Base-by-base conservation (phyloP, 2,888 invertebrate species). In the Thymelicus acteon region DNA sequence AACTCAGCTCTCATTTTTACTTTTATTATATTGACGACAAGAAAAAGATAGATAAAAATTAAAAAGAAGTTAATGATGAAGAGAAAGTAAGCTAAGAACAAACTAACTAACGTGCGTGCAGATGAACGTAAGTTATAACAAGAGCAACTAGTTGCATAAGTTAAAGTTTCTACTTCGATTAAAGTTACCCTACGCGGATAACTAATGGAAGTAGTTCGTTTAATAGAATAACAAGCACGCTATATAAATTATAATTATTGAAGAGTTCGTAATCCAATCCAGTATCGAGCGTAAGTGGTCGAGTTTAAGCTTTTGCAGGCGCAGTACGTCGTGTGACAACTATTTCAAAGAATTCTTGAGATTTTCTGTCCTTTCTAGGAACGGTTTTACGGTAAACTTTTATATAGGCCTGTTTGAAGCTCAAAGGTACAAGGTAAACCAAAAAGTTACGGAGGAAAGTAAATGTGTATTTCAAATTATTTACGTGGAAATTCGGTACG, bases 121-220 rank as follows among this genome's bases (percentile, higher is more conserved):
- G 24, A 8, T 10, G 54, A 54, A 54, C 54, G 10, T 24, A 63
- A 67, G 44, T 49, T 49, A 47, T 67, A 72, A 67, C 67, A 48
- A 72, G 66, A 54, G 40, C 47, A 62, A 63, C 57, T 62, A 67
- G 57, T 31, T 62, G 47, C 19, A 15, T 15, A 57, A 71, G 57
- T 66, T 67, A 19, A 57, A 72, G 61, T 72, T 72, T 24, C 15
- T 44, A 40, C 66, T 49, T 70, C 72, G 62, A 70, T 72, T 70
- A 39, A 72, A 72, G 61, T 72, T 69, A 47, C 57, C 31, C 60
- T 47, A 31, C 19, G n/a, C 44, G 40, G 3, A 39, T 60, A 19
- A 40, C 19, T 44, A 19, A 44, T 40, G 19, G 44, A 44, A 63
- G 3, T 37, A 63, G 49, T 63, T 63, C n/a, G 37, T 37, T 19